These are phyloP conservation scores for Phaenicophaeus curvirostris DNA, from an alignment of 2,797 vertebrate genomes.

Conservation along the genomic window DNA sequence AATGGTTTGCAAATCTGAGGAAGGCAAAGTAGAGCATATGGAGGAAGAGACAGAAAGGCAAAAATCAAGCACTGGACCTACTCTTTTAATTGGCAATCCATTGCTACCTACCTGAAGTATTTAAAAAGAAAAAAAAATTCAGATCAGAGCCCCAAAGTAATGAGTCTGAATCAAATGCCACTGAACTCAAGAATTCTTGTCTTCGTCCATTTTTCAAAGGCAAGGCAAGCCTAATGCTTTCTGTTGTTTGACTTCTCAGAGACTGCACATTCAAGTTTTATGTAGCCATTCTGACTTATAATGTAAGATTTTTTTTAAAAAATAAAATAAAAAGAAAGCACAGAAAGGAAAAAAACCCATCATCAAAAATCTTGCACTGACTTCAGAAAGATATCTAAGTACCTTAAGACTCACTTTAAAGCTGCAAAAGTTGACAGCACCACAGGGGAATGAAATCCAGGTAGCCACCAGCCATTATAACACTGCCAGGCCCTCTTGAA, in stretches of 20 bases:
- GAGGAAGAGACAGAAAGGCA: background rate
- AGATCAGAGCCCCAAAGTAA: background rate
- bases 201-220: background rate
- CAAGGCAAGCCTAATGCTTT: background rate
- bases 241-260: background rate
- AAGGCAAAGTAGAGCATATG: background rate
- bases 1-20: background rate
- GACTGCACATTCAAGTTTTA: background rate
- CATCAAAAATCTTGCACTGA: background rate
- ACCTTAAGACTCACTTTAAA: background rate
- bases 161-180: background rate
- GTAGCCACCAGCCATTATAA: background rate
- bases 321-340: background rate
- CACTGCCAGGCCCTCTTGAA: background rate
- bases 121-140: background rate
- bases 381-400: background rate
- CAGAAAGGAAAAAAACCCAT: background rate
- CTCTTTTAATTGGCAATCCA: background rate
- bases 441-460: background rate
- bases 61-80: background rate
- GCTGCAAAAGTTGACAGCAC: background rate
- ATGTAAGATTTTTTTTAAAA: background rate
- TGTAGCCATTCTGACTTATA: background rate
- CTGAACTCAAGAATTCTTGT: background rate
- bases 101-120: background rate